Percentiles rank a stretch among this genome's conserved stretches.
These are phyloP conservation scores for Eugnorisma glareosa DNA, from an alignment of 2,888 invertebrate genomes.

Conservation along the genomic window DNA sequence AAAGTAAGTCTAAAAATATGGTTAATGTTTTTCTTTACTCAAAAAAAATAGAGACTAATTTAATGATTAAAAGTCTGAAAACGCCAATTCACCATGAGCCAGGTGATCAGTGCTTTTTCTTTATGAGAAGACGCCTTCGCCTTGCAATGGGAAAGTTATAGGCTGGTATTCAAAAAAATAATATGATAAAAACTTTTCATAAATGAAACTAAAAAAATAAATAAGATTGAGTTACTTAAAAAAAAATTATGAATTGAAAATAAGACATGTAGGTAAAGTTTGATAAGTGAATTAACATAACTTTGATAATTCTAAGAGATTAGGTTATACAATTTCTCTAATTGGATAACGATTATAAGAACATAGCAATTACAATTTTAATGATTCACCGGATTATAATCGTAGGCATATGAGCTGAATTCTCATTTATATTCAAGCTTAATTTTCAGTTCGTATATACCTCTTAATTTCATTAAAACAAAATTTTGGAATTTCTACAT, in stretches of 20 bases:
- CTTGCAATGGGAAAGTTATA: background rate
- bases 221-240: background rate
- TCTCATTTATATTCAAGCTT: conserved; percentile 6
- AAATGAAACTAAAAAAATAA: background rate
- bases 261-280: background rate
- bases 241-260: background rate
- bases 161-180: too few relatives aligned
- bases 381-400: conserved; percentile 14
- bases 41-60: background rate
- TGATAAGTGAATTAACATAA: background rate
- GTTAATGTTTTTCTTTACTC: background rate
- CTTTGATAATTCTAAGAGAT: conserved; percentile 7
- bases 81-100: background rate
- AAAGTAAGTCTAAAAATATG: background rate
- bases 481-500: background rate
- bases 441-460: background rate
- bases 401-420: background rate
- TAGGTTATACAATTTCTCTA: conserved; percentile 1
- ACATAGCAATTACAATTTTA: conserved; percentile 19
- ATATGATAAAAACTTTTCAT: background rate
- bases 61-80: background rate
- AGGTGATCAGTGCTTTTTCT: background rate
- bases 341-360: conserved; percentile 11
- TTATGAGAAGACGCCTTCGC: background rate
- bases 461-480: background rate